phyloP scores from a whole-genome alignment of 2,888 invertebrate species.

The Drosophila atroscutellata region DNA sequence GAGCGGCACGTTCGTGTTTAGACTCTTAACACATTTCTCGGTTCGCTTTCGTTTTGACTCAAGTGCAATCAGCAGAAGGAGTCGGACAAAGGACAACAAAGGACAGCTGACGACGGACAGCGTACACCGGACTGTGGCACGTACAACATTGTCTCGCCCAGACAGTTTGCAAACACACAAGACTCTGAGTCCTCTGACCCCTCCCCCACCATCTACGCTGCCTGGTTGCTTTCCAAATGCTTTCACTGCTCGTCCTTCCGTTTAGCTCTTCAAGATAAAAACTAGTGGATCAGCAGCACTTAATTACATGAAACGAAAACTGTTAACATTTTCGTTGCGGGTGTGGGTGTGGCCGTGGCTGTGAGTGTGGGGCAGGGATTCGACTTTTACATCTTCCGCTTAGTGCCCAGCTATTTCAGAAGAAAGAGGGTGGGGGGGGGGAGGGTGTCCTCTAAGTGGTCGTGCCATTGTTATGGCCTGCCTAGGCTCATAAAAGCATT shows the following conservation, averaged over 20 bases:
- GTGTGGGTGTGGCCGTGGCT: not conserved
- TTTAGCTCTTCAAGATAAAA: slow-evolving; percentile 65
- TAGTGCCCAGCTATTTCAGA: not conserved
- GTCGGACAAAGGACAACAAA: slow-evolving; percentile 32
- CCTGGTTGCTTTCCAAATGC: slow-evolving; percentile 41
- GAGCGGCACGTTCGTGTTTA: slow-evolving; percentile 78
- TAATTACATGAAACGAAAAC: slow-evolving; percentile 80
- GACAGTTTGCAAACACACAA: slow-evolving; percentile 74
- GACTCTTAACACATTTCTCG: slow-evolving; percentile 77
- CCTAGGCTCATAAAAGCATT: slow-evolving; percentile 54
- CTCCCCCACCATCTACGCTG: not conserved
- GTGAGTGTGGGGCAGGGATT: not conserved
- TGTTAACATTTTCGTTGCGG: slow-evolving; percentile 66
- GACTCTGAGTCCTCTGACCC: slow-evolving; percentile 9
- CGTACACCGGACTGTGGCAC: slow-evolving; percentile 51
- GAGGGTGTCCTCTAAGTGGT: slow-evolving; percentile 49
- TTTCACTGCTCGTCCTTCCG: slow-evolving; percentile 55
- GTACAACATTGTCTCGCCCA: slow-evolving; percentile 73
- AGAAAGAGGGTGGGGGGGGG: not conserved
- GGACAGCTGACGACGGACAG: slow-evolving; percentile 2
- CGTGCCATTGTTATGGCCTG: slow-evolving; percentile 51
- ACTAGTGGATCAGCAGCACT: slow-evolving; percentile 80
- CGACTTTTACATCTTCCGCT: not conserved
- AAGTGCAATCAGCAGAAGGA: slow-evolving; percentile 71
- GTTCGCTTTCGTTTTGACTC: slow-evolving; percentile 57